phyloP scores from a whole-genome alignment of 2,888 invertebrate genomes.

The Gymnosoma rotundatum region DNA sequence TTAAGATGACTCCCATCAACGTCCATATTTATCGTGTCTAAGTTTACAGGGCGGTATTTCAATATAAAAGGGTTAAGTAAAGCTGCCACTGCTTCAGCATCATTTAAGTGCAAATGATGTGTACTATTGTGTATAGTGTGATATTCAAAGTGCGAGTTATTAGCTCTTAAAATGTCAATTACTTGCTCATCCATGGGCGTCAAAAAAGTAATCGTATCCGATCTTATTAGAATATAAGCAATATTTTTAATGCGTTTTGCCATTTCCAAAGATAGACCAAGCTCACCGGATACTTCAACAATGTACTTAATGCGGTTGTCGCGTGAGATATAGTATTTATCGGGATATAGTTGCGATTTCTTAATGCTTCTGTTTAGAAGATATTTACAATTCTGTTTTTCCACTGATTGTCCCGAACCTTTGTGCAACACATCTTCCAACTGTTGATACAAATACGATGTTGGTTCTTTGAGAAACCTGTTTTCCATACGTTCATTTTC shows the following conservation, averaged over 20 bases:
- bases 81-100: constrained; percentile 84
- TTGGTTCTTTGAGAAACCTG: constrained; percentile 81
- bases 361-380: constrained; percentile 84
- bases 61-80: constrained; percentile 84
- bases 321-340: constrained; percentile 82
- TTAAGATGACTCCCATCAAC: no score
- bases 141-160: constrained; percentile 84
- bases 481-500: constrained; percentile 77
- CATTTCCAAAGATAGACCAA: constrained; percentile 76
- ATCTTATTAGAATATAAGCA: constrained; percentile 85
- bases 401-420: constrained; percentile 84
- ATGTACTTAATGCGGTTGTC: constrained; percentile 70
- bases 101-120: constrained; percentile 88
- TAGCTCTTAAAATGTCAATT: constrained; percentile 83
- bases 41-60: constrained; percentile 71
- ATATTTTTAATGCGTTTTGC: constrained; percentile 84
- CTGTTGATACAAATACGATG: constrained; percentile 85
- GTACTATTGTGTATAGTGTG: constrained; percentile 84
- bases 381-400: constrained; percentile 83
- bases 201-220: constrained; percentile 82
- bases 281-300: constrained; percentile 30
- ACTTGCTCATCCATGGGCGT: constrained; percentile 81
- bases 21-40: no score
- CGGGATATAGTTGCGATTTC: constrained; percentile 83
- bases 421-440: constrained; percentile 83